A percentile compares a stretch with the other conserved stretches of the same genome.
phyloP scores from a whole-genome alignment of 2,888 invertebrate species.

The Euplexia lucipara region DNA sequence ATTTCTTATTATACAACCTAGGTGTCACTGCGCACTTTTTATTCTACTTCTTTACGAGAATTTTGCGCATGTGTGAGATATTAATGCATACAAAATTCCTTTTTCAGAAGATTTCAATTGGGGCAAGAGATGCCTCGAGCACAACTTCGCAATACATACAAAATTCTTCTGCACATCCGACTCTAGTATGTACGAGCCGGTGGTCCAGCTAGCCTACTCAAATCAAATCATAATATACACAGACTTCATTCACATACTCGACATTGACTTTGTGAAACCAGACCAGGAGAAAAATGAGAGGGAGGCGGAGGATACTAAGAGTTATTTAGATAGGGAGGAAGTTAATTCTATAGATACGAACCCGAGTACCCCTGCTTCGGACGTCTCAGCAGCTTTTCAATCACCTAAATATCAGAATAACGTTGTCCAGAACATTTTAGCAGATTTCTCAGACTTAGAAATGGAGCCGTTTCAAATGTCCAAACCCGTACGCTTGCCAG shows the following conservation, averaged over 20 bases:
- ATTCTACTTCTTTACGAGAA: too few relatives aligned
- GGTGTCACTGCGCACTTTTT: background rate
- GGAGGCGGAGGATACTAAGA: slow-evolving; percentile 78
- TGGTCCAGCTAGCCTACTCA: slow-evolving; percentile 93
- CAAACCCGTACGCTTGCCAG: slow-evolving; percentile 84
- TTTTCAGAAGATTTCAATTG: slow-evolving; percentile 90
- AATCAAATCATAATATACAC: slow-evolving; percentile 96
- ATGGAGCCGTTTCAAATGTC: slow-evolving; percentile 88
- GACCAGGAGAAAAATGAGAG: slow-evolving; percentile 79
- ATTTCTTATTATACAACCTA: background rate
- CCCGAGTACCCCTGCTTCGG: slow-evolving; percentile 82
- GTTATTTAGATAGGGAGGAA: slow-evolving; percentile 81
- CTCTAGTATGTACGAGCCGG: slow-evolving; percentile 94
- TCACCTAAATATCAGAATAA: slow-evolving; percentile 90
- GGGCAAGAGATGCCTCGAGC: slow-evolving; percentile 95
- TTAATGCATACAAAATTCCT: background rate
- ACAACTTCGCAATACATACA: slow-evolving; percentile 97
- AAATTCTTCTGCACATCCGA: slow-evolving; percentile 97
- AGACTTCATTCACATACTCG: slow-evolving; percentile 96
- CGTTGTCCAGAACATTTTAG: slow-evolving; percentile 91
- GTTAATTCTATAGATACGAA: slow-evolving; percentile 80
- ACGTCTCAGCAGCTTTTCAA: slow-evolving; percentile 85
- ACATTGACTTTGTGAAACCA: slow-evolving; percentile 90
- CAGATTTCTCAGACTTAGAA: slow-evolving; percentile 92
- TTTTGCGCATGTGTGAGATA: background rate